Percentiles rank a stretch among this genome's conserved stretches.
phyloP scores from a whole-genome alignment of 2,113 vertebrate genomes.

The Xiphophorus hellerii region DNA sequence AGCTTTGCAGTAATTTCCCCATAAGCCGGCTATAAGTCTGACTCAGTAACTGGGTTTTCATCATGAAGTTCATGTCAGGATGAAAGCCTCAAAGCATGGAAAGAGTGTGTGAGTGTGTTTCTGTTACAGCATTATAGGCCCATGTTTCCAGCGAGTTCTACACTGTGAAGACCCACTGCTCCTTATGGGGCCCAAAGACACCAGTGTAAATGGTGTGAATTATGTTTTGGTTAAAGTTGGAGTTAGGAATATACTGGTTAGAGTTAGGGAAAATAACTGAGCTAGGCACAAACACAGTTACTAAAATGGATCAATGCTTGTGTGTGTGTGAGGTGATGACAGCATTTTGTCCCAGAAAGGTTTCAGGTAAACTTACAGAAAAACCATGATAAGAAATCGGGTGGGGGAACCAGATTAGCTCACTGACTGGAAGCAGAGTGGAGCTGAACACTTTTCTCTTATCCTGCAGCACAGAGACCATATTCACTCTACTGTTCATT shows the following conservation, averaged over 20 bases:
- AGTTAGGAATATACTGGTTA: background rate
- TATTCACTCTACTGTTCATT: constrained; percentile 58
- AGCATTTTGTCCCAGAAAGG: background rate
- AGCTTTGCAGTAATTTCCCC: constrained; percentile 45
- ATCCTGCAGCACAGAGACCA: constrained; percentile 67
- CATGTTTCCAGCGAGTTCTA: too few species aligned
- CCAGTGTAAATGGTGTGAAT: too few species aligned
- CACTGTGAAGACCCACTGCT: too few species aligned
- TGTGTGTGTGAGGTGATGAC: too few species aligned
- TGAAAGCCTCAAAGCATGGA: constrained; percentile 14
- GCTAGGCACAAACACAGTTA: too few species aligned
- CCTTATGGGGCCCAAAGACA: too few species aligned
- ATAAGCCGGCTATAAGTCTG: constrained; percentile 52
- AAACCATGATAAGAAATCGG: constrained; percentile 27
- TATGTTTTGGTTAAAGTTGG: background rate
- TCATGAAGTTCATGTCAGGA: constrained; percentile 35
- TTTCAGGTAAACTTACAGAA: background rate
- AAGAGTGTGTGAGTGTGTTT: constrained; percentile 30
- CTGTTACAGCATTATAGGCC: too few species aligned
- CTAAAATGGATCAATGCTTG: too few species aligned
- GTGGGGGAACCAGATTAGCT: background rate
- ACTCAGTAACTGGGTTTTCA: constrained; percentile 55
- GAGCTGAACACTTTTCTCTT: constrained; percentile 53
- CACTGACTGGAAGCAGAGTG: constrained; percentile 28
- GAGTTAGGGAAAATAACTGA: too few species aligned